Evolutionary conservation across 2,797 vertebrate species (phyloP), one percentile per base, ranked within the genome.

Genomic region (Microctenopoma lineatum): DNA sequence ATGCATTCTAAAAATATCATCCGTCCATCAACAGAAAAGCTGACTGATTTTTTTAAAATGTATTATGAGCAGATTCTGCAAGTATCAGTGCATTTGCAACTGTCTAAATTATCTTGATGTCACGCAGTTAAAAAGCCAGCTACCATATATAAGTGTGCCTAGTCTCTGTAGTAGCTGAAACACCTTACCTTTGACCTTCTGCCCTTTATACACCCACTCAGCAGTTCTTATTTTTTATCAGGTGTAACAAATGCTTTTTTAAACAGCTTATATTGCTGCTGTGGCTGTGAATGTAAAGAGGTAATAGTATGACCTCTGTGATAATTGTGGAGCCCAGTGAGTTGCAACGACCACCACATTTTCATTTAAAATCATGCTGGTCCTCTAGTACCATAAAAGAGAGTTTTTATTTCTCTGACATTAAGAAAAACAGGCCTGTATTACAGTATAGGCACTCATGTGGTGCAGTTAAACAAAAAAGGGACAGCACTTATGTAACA

Each of bases 71-170:
- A 52, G 59, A 71, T 70, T 50, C 15, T 63, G 25, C 60, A 48
- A 65, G 53, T 75, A 41, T 74, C 39, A 39, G 45, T 70, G 38
- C 48, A 51, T 56, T 77, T 81, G 39, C 70, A 75, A 51, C 53
- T 50, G 58, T 80, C 36, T 56, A 36, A 80, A 83, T 66, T 51
- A 62, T 70, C 36, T 44, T 64, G 71, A 81, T 50, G 59, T 84
- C 75, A 79, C 59, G 54, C 75, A 80, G 66, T 74, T 73, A 57
- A 82, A 79, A 86, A 73, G 76, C 68, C 79, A 79, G 57, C 54
- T 60, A 46, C 41, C 69, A 77, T 75, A 75, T 84, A 84, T 77
- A 69, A 79, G 59, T 41, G 52, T 77, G 46, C 36, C 36, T 59
- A 69, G 29, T 70, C 50, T 63, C 44, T 68, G 59, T 77, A 63